Percentiles rank a stretch among this genome's conserved stretches.
These are phyloP conservation scores for Egretta garzetta DNA, from an alignment of 2,113 vertebrate species.

Conservation along the genomic window DNA sequence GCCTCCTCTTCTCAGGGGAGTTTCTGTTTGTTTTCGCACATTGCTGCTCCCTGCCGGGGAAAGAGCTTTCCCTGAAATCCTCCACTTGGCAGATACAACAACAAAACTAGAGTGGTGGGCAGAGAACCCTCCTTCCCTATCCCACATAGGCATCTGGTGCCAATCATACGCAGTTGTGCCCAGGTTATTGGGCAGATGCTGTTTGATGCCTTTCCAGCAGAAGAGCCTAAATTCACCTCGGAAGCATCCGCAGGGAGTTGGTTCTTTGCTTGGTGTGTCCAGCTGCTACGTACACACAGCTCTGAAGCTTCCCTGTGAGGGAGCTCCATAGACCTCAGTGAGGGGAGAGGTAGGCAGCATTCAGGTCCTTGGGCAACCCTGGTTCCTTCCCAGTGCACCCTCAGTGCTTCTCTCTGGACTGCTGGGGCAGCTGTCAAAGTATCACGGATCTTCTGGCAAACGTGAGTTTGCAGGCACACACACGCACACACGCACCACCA, in stretches of 20 bases:
- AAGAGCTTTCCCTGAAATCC: not conserved
- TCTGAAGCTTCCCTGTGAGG: not conserved
- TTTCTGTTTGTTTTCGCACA: not conserved
- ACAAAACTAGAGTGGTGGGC: not conserved
- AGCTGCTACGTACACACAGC: not conserved
- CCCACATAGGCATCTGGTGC: not conserved
- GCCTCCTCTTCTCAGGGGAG: not conserved
- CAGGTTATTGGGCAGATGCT: too few species aligned
- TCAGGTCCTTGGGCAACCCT: not conserved
- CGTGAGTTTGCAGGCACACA: not conserved
- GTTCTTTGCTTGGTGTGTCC: not conserved
- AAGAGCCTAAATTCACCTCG: not conserved
- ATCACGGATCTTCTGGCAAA: not conserved
- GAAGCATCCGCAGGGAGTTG: not conserved
- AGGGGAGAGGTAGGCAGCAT: not conserved
- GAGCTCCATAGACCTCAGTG: not conserved
- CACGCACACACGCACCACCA: too few species aligned
- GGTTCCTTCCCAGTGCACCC: not conserved
- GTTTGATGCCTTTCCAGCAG: not conserved
- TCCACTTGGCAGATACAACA: not conserved
- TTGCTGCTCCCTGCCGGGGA: not conserved
- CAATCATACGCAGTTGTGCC: accelerated
- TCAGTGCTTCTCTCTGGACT: not conserved
- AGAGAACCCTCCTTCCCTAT: not conserved
- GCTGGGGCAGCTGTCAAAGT: not conserved